Evolutionary conservation across 2,888 invertebrate genomes (phyloP), one percentile per base, ranked within the genome.

Genomic region (Tuta absoluta): DNA sequence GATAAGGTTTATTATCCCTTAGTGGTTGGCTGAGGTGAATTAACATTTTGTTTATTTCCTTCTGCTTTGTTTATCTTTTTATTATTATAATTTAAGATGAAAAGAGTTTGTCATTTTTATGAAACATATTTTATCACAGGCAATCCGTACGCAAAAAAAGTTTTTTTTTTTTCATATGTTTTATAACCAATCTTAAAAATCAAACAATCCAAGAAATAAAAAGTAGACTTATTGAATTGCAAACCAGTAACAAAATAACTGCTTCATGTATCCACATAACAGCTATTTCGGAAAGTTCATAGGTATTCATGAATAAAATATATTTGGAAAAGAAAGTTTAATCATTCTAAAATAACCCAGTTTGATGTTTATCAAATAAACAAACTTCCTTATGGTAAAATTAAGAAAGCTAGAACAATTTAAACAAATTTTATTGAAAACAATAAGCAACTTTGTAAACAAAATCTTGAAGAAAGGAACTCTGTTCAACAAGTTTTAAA

Each of bases 401-500:
- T 33, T 7, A 33, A 14, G 14, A 41, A 41, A 3, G 4, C 3
- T 7, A 1, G 11, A n/a, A 45, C 2, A 11, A 45, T n/a, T 45
- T 45, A 11, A 14, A 14, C 5, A 45, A 11, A 11, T 45, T 45
- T 45, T 17, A 45, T 45, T 5, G 45, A 17, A 1, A 45, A 17
- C 3, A 45, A 45, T n/a, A 45, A n/a, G 45, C 17, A 17, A 17
- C 45, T 45, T 17, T 7, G 45, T 45, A 45, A 45, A 17, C 45
- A 45, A 17, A 45, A 45, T 45, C 17, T 45, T 45, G 5, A 45
- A 45, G 45, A 45, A 17, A 45, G n/a, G 17, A 45, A 45, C 14
- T 24, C 21, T 24, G 12, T 14, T 21, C 24, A 53, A 53, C 51
- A 53, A 21, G 23, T 23, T 24, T 51, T 53, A 53, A 53, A 53